Conservation (phyloP, 2,797 vertebrate genomes). For the Rhyacichthys aspro region DNA sequence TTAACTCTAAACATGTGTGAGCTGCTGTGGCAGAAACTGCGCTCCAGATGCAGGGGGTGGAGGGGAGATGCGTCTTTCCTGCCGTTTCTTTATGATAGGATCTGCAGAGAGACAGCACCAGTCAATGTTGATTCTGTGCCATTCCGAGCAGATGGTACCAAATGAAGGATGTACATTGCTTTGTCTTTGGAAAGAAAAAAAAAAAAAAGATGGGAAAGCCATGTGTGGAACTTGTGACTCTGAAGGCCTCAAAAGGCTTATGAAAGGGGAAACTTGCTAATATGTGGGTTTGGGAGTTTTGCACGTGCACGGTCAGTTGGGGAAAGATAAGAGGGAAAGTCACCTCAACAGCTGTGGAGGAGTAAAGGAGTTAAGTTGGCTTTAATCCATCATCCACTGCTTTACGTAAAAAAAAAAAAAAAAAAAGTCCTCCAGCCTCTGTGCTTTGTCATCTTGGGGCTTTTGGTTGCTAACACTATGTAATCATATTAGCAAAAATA, state of each 20-base stretch:
- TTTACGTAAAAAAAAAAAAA: too few relatives aligned
- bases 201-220: conserved; percentile 35
- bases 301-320: not conserved
- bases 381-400: not conserved
- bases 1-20: conserved; percentile 60
- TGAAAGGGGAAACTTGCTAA: conserved; percentile 47
- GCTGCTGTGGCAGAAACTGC: conserved; percentile 17
- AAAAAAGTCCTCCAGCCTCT: too few relatives aligned
- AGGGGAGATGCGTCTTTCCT: not conserved
- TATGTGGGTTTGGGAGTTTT: conserved; percentile 9
- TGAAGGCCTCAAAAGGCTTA: conserved; percentile 21
- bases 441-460: too few relatives aligned
- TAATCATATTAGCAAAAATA: too few relatives aligned
- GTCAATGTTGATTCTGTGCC: not conserved
- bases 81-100: conserved; percentile 15
- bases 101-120: conserved; percentile 17
- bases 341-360: conserved; percentile 9
- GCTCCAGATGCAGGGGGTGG: conserved; percentile 39
- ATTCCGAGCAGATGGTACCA: conserved; percentile 15
- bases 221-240: conserved; percentile 45
- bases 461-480: too few relatives aligned
- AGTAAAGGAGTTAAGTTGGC: not conserved
- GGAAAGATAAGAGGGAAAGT: conserved; percentile 4
- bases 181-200: conserved; percentile 13
- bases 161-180: not conserved